Base-by-base conservation (phyloP, 2,113 vertebrate genomes). In the Oncorhynchus mykiss region DNA sequence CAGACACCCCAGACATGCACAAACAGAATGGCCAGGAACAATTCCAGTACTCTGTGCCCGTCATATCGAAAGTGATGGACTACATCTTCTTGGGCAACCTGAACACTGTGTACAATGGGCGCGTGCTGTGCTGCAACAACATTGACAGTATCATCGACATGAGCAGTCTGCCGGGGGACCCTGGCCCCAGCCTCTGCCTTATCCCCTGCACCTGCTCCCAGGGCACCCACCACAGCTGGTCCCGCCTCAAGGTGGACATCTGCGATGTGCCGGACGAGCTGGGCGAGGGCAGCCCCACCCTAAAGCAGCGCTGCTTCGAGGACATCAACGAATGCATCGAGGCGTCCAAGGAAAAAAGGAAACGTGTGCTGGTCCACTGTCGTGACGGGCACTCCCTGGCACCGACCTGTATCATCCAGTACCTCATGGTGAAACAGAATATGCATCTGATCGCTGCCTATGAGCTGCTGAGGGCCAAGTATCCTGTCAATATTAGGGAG, bases 41-140 rank as follows among this genome's bases (percentile, higher is more conserved):
- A 82, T 94, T 89, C 66, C 86, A 91, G 78, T 94, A 93, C 85
- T 90, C 92, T 0, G 93, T 95, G 62, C 92, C 92, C 0, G 59
- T 93, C 80, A 93, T 95, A 22, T 88, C 92, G 79, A 90, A 74
- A 80, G 91, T 94, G 81, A 95, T 92, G 0, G 92, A 93, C 77
- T 94, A 92, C 85, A 94, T 95, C 87, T 95, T 88, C 1, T 85
- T 94, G 0, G 94, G 93, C 2, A 94, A 94, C 82, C 89, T 95
- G 72, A 93, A 91, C 0, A 92, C 94, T 0, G 92, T 91, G 0
- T 92, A 91, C 85, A 95, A 86, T 0, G 91, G 94, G 0, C 91
- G 84, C 6, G 88, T 69, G 0, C 86, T 95, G 69, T 94, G 94
- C 75, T 90, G 88, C 4, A 94, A 93, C 87, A 92, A 92, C 88